Conservation (phyloP, 1,140 invertebrate genomes). For the Brachystomella parvula region DNA sequence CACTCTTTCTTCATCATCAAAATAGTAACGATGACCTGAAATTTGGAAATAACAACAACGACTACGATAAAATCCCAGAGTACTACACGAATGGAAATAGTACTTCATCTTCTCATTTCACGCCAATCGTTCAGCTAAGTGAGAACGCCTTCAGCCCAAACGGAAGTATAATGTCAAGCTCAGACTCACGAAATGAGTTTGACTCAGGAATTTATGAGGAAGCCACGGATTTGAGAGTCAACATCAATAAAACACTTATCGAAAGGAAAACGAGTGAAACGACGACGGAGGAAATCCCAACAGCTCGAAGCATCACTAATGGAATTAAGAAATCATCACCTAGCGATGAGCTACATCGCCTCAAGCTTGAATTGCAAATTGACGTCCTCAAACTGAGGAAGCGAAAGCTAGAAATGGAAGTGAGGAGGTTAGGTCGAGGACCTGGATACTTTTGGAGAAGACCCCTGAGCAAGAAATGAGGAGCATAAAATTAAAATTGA, state of each 20-base stretch:
- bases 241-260: not conserved
- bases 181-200: constrained; percentile 9
- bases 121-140: constrained; percentile 27
- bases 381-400: constrained; percentile 34
- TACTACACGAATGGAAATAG: constrained; percentile 9
- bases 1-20: constrained; percentile 14
- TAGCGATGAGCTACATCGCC: constrained; percentile 21
- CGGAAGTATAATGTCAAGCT: not conserved
- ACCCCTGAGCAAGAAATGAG: not conserved
- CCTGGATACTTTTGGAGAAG: constrained; percentile 5
- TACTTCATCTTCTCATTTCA: constrained; percentile 13
- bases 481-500: not conserved
- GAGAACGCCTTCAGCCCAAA: constrained; percentile 16
- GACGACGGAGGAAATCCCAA: constrained; percentile 2
- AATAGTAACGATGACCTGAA: not conserved
- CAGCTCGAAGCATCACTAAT: not conserved
- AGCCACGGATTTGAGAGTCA: not conserved
- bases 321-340: constrained; percentile 1
- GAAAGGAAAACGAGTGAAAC: constrained; percentile 12
- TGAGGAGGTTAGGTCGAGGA: constrained; percentile 12
- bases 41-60: not conserved
- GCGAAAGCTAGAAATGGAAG: constrained; percentile 28
- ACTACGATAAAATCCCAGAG: not conserved
- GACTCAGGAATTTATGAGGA: constrained; percentile 17
- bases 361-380: constrained; percentile 34